Evolutionary conservation across 2,888 invertebrate genomes (phyloP), one percentile per base, ranked within the genome.

Genomic region (Ochlodes sylvanus): DNA sequence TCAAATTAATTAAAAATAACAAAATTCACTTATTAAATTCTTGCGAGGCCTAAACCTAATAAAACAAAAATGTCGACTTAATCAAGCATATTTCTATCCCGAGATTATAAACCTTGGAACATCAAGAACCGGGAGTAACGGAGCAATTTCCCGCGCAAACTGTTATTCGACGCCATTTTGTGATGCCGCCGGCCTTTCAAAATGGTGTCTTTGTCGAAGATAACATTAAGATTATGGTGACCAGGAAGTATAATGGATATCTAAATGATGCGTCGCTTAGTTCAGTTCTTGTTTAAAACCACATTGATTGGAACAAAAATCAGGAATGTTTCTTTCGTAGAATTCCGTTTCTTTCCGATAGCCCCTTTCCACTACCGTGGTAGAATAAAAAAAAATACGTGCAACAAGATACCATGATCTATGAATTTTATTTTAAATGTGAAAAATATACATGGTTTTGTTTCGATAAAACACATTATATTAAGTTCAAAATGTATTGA

Each of bases 171-270:
- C 61, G 50, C 62, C 62, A 62, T 62, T 62, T 63, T 42, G 55
- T 15, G 61, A 17, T 34, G 61, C 62, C 54, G 63, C 15, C 63
- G 63, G 42, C 63, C 62, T 52, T 52, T 42, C 63, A 63, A 63
- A 42, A 63, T 63, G 63, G 63, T 42, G 21, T 19, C 21, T 54
- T 63, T 54, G 19, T 41, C 54, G 63, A 55, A 42, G 27, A 63
- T 42, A 7, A 10, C 55, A 52, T 63, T 32, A 54, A 42, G 41
- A 55, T 63, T 41, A 41, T n/a, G 19, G 21, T 62, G 19, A n/a
- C 42, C 15, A 41, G 42, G 21, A 55, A 14, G 21, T 42, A 3
- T 42, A 63, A 55, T 55, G 42, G 41, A 19, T 42, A 55, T 55
- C 15, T 55, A 55, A 63, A 9, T 7, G 55, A 32, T n/a, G 5